Percentiles rank a stretch among this genome's conserved stretches.
Evolutionary conservation across 2,113 vertebrate genomes (phyloP).

Genomic region (Triplophysa siluroides): DNA sequence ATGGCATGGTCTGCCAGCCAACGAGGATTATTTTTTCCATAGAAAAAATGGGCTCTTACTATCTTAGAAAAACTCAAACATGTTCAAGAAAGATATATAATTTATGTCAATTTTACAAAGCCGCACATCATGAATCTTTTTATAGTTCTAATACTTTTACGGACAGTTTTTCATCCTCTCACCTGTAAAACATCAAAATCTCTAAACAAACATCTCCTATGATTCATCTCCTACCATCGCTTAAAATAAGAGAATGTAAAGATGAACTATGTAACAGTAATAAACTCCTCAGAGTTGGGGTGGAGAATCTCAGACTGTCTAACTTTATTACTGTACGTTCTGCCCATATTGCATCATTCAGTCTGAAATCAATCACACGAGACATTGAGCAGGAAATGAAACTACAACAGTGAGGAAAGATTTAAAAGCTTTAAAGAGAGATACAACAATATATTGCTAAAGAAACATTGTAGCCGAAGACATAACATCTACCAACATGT

Average conservation of each 20-base stretch:
- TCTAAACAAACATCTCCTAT: conserved; percentile 65
- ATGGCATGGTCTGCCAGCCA: neutral
- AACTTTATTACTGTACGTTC: neutral
- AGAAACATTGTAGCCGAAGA: no score
- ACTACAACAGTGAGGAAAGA: neutral
- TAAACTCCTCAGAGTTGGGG: conserved; percentile 12
- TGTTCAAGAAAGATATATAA: neutral
- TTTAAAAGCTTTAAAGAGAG: neutral
- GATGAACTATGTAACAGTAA: conserved; percentile 15
- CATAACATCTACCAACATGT: no score
- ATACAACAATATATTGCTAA: neutral
- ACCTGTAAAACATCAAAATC: conserved; percentile 58
- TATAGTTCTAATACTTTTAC: no score
- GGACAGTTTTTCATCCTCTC: neutral
- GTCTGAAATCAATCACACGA: neutral
- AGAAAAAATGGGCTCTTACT: no score
- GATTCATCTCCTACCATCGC: conserved; percentile 66
- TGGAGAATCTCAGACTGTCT: conserved; percentile 29
- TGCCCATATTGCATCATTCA: neutral
- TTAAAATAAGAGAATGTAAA: conserved; percentile 66
- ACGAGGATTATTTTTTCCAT: neutral
- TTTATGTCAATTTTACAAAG: no score
- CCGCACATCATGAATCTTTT: no score
- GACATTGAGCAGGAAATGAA: neutral
- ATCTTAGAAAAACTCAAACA: neutral